phyloP scores from a whole-genome alignment of 2,797 vertebrate species.

The Anguilla pacifica region DNA sequence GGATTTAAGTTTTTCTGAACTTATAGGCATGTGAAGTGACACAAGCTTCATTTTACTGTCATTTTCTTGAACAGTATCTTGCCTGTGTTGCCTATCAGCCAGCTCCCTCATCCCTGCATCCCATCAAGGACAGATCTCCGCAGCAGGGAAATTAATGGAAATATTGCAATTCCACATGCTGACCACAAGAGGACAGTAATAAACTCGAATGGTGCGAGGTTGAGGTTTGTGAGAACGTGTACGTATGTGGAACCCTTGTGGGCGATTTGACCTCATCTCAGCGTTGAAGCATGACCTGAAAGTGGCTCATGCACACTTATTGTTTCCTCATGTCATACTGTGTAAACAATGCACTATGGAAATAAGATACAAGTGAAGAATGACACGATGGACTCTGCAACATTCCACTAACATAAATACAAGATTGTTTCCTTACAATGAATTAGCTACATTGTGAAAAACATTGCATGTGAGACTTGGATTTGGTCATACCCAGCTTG shows the following conservation, averaged over 20 bases:
- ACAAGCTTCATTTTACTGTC: not conserved
- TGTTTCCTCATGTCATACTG: not conserved
- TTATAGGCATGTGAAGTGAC: not conserved
- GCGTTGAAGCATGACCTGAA: not conserved
- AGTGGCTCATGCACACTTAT: not conserved
- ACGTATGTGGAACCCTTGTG: not conserved
- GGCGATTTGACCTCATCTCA: not conserved
- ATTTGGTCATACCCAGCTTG: constrained; percentile 76
- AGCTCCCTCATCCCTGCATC: not conserved
- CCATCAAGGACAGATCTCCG: not conserved
- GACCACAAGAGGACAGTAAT: not conserved
- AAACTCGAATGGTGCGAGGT: not conserved
- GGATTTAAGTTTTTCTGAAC: not conserved
- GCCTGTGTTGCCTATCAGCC: not conserved
- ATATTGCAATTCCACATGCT: not conserved
- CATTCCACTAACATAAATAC: not conserved
- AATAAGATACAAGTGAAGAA: not conserved
- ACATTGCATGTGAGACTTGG: not conserved
- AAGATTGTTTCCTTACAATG: not conserved
- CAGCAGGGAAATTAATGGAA: not conserved
- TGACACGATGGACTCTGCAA: not conserved
- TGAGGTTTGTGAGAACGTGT: not conserved
- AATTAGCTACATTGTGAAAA: not conserved
- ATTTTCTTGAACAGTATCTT: not conserved
- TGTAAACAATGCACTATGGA: not conserved